Base-by-base conservation (phyloP, 2,797 vertebrate species). In the Oreonectes daqikongensis region DNA sequence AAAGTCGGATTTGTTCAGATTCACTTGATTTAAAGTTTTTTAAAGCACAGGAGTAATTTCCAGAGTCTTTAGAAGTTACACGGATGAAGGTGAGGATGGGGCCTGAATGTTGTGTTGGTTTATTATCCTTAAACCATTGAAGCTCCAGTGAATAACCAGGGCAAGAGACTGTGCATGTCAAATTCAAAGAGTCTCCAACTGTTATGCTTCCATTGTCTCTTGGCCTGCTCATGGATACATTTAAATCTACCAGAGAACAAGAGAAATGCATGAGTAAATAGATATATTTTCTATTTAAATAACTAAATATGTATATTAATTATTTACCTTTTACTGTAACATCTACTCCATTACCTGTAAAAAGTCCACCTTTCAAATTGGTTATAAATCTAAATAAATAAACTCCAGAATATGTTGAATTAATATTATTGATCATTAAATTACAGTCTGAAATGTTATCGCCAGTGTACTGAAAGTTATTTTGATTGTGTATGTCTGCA, bases 281-380 rank as follows among this genome's bases (percentile, higher is more conserved):
- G 11, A n/a, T 12, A 32, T 2, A 48, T 44, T 17, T 17, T 7
- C 5, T 12, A 40, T 40, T 1, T 12, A 12, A 2, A 40, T 40
- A 1, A 10, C 1, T 40, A 5, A 10, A 40, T 40, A 12, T 40
- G 2, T 40, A 9, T 44, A 6, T 8, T n/a, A 18, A 14, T 18
- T 7, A 63, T 66, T 74, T 64, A 83, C 81, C 78, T 32, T 26
- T 0, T 6, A 72, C 60, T 67, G 20, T 5, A 66, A 79, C 32
- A 1, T 12, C 1, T 32, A 30, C 53, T 28, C 61, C 76, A 50
- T 1, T 0, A 40, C 59, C 17, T 26, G 59, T 66, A 7, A 1
- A 71, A 15, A 0, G 0, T 0, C 1, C 65, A 0, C 0, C 0
- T 2, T 0, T 0, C 0, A 0, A 0, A 35, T 11, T 1, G 42